Conservation (phyloP, 2,113 vertebrate species). For the Rissa tridactyla region DNA sequence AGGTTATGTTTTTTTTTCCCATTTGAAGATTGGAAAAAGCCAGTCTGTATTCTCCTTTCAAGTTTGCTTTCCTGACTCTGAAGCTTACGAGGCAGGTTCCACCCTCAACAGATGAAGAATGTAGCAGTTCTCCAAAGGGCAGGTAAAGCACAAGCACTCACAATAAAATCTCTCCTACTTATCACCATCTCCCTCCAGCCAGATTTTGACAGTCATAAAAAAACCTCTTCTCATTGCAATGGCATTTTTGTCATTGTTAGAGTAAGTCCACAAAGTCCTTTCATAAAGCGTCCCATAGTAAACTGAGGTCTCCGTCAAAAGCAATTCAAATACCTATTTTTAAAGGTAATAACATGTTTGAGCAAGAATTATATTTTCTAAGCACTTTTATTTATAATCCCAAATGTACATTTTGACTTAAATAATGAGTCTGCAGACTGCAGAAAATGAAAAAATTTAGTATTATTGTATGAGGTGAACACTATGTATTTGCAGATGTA, state of each 20-base stretch:
- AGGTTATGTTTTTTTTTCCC: background rate
- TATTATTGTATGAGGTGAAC: background rate
- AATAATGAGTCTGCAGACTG: background rate
- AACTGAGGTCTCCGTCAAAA: background rate
- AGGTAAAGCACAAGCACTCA: background rate
- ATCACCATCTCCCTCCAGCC: background rate
- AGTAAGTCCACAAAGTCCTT: background rate
- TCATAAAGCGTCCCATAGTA: background rate
- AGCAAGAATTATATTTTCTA: background rate
- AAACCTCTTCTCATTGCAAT: background rate
- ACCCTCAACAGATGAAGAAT: background rate
- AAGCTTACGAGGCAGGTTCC: background rate
- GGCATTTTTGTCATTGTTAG: background rate
- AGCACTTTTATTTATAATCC: background rate
- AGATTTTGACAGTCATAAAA: background rate
- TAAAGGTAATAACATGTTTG: background rate
- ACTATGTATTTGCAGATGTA: background rate
- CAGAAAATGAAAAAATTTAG: background rate
- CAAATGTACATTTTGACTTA: background rate
- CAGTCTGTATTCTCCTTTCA: background rate
- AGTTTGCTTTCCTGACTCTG: background rate
- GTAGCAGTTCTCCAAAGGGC: background rate
- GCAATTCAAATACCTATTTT: background rate
- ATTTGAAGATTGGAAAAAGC: background rate
- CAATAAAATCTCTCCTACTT: background rate